Conservation (phyloP, 1,140 invertebrate genomes). For the Drosophila parvula region DNA sequence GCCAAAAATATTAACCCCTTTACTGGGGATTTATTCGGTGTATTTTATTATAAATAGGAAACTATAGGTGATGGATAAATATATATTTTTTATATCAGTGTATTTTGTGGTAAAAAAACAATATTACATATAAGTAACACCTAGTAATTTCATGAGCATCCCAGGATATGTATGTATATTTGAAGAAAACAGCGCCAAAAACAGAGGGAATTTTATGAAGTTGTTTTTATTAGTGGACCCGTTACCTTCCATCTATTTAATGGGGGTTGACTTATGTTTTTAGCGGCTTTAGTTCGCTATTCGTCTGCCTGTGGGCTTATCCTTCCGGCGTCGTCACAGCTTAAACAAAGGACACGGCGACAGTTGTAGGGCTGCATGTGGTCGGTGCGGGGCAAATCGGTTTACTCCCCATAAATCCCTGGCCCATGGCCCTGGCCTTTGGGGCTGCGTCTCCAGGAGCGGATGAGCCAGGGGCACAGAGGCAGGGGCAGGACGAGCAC, state of each 20-base stretch:
- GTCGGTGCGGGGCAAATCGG: constrained; percentile 23
- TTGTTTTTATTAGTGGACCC: not conserved
- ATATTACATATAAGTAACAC: too few relatives aligned
- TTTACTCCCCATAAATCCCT: constrained; percentile 64
- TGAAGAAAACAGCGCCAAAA: too few relatives aligned
- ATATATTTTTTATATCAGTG: not conserved
- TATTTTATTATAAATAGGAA: not conserved
- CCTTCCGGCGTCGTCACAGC: constrained; percentile 21
- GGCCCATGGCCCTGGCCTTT: constrained; percentile 53
- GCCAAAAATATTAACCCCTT: too few relatives aligned
- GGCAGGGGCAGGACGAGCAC: constrained; percentile 14
- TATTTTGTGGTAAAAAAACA: not conserved
- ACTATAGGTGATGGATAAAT: too few relatives aligned
- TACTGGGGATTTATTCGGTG: not conserved
- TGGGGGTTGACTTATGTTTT: constrained; percentile 17
- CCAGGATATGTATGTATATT: too few relatives aligned
- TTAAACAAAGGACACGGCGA: constrained; percentile 45
- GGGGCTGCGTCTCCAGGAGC: constrained; percentile 22
- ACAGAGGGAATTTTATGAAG: not conserved
- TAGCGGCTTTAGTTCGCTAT: constrained; percentile 9
- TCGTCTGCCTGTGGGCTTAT: constrained; percentile 4
- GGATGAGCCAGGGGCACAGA: not conserved
- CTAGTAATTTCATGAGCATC: too few relatives aligned
- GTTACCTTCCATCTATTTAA: constrained; percentile 1
- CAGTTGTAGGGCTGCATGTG: constrained; percentile 54